Evolutionary conservation across 2,888 invertebrate genomes (phyloP).

Genomic region (Chloroclysta siterata): DNA sequence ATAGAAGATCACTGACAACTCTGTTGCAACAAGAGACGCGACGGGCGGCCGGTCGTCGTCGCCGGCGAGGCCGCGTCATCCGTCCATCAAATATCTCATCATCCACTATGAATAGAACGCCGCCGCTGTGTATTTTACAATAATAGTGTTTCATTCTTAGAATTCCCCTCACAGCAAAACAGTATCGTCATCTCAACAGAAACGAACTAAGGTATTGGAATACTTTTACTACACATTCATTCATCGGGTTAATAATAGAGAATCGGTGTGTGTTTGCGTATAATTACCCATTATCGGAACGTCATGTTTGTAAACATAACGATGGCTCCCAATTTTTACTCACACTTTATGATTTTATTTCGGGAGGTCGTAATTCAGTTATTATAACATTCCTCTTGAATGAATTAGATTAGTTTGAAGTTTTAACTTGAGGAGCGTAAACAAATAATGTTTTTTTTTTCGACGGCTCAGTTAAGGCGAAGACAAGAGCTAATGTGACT

Average conservation of each 20-base stretch:
- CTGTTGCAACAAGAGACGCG: conserved; percentile 28
- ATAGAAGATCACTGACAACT: neutral
- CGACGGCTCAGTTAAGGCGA: too few relatives aligned
- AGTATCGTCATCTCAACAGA: conserved; percentile 57
- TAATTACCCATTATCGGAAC: conserved; percentile 71
- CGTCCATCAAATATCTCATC: conserved; percentile 79
- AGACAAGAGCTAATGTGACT: too few relatives aligned
- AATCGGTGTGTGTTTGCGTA: conserved; percentile 57
- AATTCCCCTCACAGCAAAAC: conserved; percentile 73
- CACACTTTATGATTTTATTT: conserved; percentile 53
- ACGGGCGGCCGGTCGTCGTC: conserved; percentile 22
- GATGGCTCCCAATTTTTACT: conserved; percentile 55
- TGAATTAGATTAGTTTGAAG: neutral
- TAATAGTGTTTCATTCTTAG: conserved; percentile 72
- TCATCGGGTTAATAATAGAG: conserved; percentile 58
- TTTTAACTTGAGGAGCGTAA: neutral
- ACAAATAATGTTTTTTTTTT: neutral
- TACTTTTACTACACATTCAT: conserved; percentile 57
- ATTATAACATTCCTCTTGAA: neutral
- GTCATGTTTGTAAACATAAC: conserved; percentile 72
- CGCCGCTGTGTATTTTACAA: conserved; percentile 46
- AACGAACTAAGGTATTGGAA: conserved; percentile 49
- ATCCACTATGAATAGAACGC: conserved; percentile 76
- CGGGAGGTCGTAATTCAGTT: conserved; percentile 50
- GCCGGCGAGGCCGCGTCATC: conserved; percentile 76